Percentiles rank a stretch among this genome's conserved stretches.
Evolutionary conservation across 2,797 vertebrate genomes (phyloP).

Genomic region (Rhyacichthys aspro): DNA sequence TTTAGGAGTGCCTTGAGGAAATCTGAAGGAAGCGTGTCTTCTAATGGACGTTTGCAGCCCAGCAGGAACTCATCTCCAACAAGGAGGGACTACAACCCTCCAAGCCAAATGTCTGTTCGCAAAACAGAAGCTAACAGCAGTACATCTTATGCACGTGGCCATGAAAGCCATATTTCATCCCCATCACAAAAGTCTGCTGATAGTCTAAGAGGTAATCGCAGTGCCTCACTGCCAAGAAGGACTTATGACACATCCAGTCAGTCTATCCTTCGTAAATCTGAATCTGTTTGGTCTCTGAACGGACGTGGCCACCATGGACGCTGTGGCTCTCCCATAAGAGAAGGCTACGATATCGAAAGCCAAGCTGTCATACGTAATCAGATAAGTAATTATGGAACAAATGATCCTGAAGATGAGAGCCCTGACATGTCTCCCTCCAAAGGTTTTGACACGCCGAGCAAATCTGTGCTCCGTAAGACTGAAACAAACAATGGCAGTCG

Average conservation of each 20-base stretch:
- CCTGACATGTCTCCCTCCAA: conserved; percentile 15
- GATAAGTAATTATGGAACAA: conserved; percentile 49
- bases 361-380: conserved; percentile 64
- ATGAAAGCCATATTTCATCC: conserved; percentile 48
- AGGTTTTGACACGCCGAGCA: conserved; percentile 40
- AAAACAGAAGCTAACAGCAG: conserved; percentile 57
- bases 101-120: conserved; percentile 42
- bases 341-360: conserved; percentile 76
- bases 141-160: conserved; percentile 24
- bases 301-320: conserved; percentile 61
- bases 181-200: conserved; percentile 50
- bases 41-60: conserved; percentile 25
- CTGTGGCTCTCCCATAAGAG: conserved; percentile 79
- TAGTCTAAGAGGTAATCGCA: conserved; percentile 37
- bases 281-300: conserved; percentile 60
- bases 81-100: conserved; percentile 49
- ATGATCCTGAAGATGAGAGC: conserved; percentile 45
- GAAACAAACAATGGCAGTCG: conserved; percentile 24
- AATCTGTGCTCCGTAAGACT: conserved; percentile 58
- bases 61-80: conserved; percentile 62
- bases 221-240: conserved; percentile 66
- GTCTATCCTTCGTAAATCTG: conserved; percentile 64
- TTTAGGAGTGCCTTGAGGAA: conserved; percentile 72
- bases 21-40: conserved; percentile 51
- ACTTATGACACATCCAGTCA: conserved; percentile 46